phyloP scores from a whole-genome alignment of 2,888 invertebrate species.

The Cremastinae sp. region DNA sequence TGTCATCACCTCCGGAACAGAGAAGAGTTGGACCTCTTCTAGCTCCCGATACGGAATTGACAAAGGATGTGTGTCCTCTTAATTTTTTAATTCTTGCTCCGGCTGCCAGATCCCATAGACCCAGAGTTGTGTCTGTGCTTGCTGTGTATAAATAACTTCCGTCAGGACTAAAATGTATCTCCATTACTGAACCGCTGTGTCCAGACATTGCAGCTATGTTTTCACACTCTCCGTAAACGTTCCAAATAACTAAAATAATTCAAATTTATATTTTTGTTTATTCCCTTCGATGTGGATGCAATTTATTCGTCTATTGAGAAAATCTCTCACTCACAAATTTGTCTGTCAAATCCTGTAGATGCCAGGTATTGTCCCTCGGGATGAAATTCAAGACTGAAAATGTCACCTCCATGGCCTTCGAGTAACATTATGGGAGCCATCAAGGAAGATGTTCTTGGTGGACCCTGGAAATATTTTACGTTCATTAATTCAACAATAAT shows the following conservation, averaged over 20 bases:
- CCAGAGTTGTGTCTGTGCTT: constrained; percentile 96
- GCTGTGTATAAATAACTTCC: constrained; percentile 93
- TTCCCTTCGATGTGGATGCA: background rate
- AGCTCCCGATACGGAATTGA: constrained; percentile 87
- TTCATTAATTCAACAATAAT: background rate
- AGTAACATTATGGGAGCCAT: constrained; percentile 97
- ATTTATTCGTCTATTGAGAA: background rate
- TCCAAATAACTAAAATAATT: constrained; percentile 91
- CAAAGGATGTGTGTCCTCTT: constrained; percentile 90
- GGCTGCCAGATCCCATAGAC: constrained; percentile 96
- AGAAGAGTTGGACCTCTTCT: constrained; percentile 94
- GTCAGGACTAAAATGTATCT: constrained; percentile 93
- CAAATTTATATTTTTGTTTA: no score
- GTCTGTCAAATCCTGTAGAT: constrained; percentile 96
- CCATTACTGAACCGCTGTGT: constrained; percentile 97
- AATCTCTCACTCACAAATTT: constrained; percentile 88
- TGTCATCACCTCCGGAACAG: constrained; percentile 97
- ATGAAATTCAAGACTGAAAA: constrained; percentile 95
- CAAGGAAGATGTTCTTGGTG: constrained; percentile 92
- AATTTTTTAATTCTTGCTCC: constrained; percentile 94
- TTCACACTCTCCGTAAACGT: constrained; percentile 98
- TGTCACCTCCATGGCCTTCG: constrained; percentile 98
- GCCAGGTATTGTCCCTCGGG: constrained; percentile 97
- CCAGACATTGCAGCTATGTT: constrained; percentile 96
- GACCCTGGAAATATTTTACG: constrained; percentile 80